phyloP scores from a whole-genome alignment of 2,888 invertebrate genomes.

The Heliconius sara region DNA sequence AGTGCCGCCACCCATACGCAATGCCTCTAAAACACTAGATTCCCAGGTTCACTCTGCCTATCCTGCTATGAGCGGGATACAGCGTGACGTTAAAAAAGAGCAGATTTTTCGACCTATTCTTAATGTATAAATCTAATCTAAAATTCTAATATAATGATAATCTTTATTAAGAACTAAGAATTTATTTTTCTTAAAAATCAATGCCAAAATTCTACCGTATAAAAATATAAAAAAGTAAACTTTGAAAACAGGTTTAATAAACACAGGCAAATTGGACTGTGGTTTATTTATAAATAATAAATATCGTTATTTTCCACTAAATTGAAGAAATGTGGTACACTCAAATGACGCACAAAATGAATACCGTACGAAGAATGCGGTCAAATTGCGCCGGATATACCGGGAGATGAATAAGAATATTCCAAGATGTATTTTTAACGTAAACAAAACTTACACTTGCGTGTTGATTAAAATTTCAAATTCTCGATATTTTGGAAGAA shows the following conservation, averaged over 20 bases:
- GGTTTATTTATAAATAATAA: neutral
- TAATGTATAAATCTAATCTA: no score
- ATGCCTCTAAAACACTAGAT: no score
- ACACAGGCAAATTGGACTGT: neutral
- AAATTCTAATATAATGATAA: no score
- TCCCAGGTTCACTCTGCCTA: no score
- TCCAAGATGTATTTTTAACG: constrained; percentile 28
- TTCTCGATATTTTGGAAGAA: neutral
- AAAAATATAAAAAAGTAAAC: neutral
- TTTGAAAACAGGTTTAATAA: neutral
- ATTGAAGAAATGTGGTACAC: neutral
- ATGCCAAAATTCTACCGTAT: neutral
- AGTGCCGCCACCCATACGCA: no score
- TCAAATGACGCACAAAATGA: constrained; percentile 44
- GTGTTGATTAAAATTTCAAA: constrained; percentile 5
- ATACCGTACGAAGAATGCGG: constrained; percentile 37
- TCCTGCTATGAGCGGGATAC: no score
- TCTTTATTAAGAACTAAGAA: no score
- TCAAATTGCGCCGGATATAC: constrained; percentile 38
- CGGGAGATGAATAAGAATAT: constrained; percentile 36
- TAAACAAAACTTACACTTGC: neutral
- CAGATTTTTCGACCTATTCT: no score
- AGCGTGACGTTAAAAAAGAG: no score
- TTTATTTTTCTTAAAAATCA: no score
- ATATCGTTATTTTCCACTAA: constrained; percentile 21